Percentiles rank a stretch among this genome's conserved stretches.
These are phyloP conservation scores for Micropoecilia bifurca DNA, from an alignment of 2,797 vertebrate genomes.

Conservation along the genomic window DNA sequence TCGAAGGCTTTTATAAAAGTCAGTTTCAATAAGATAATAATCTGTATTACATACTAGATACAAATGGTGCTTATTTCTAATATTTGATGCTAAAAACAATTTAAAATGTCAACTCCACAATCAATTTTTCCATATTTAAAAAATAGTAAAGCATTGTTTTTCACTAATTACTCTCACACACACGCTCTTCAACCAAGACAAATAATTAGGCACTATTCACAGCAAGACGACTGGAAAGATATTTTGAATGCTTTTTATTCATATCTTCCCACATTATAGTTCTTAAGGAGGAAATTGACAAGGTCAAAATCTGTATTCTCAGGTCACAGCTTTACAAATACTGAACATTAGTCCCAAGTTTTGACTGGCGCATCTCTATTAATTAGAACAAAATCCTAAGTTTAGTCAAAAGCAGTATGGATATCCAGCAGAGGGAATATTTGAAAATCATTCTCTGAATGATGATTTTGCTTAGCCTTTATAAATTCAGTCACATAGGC, in stretches of 20 bases:
- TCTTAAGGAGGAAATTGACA: background rate
- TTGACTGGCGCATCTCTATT: background rate
- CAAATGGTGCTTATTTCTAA: background rate
- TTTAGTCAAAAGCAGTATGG: background rate
- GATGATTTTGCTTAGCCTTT: background rate
- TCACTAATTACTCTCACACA: background rate
- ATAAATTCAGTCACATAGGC: constrained; percentile 14
- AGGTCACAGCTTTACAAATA: background rate
- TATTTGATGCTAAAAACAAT: background rate
- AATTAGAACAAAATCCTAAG: background rate
- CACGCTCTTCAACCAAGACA: background rate
- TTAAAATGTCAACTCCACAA: background rate
- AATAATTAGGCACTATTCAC: background rate
- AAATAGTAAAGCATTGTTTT: background rate
- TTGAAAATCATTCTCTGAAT: background rate
- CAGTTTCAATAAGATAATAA: background rate
- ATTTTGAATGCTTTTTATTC: background rate
- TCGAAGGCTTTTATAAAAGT: background rate
- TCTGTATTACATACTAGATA: background rate
- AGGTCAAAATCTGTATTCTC: background rate
- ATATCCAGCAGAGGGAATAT: background rate
- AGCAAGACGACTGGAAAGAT: background rate
- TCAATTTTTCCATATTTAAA: background rate
- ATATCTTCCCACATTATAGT: background rate
- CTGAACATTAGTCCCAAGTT: background rate